Evolutionary conservation across 2,797 vertebrate species (phyloP).

Genomic region (Tragopan temminckii): DNA sequence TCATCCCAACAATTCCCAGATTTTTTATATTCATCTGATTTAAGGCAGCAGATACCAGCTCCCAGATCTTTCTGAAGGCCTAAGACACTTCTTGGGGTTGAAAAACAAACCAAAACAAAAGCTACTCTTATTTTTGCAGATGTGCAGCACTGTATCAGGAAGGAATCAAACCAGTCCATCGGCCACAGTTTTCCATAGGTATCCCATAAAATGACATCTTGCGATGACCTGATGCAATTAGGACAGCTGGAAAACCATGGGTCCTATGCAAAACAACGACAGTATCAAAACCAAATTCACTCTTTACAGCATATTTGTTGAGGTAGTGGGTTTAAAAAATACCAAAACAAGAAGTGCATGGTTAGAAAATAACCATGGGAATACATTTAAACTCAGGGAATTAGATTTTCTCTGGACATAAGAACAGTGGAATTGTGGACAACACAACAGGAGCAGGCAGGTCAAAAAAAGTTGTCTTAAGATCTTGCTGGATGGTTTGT

Average conservation of each 20-base stretch:
- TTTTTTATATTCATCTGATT: not conserved
- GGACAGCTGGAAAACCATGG: too few relatives aligned
- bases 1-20: not conserved
- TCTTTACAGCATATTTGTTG: not conserved
- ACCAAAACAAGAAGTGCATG: not conserved
- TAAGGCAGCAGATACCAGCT: not conserved
- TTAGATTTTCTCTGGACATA: not conserved
- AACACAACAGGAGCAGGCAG: not conserved
- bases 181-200: too few relatives aligned
- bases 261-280: too few relatives aligned
- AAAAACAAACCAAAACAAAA: not conserved
- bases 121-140: not conserved
- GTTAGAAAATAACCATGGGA: not conserved
- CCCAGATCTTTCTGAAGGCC: not conserved
- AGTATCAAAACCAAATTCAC: not conserved
- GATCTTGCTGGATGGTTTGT: not conserved
- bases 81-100: not conserved
- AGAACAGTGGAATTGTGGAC: not conserved
- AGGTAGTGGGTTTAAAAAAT: not conserved
- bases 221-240: too few relatives aligned
- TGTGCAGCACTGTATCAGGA: not conserved
- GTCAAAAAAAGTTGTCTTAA: not conserved
- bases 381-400: not conserved
- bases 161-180: not conserved
- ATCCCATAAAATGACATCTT: too few relatives aligned